Conservation (phyloP, 2,113 vertebrate genomes). For the Lipotes vexillifer region DNA sequence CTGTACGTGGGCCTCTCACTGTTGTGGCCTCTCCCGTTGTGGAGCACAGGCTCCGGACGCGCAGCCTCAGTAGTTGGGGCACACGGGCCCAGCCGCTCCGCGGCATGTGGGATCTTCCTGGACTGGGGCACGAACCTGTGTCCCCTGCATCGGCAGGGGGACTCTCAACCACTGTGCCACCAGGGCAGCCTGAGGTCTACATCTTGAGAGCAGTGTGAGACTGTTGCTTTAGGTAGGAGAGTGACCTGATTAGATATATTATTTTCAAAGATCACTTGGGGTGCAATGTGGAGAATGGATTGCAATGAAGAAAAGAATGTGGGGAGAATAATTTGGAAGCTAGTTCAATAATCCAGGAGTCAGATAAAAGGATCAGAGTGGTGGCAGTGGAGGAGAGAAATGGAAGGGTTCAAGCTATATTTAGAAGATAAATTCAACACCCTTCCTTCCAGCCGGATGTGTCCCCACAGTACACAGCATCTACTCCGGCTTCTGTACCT, state of each 20-base stretch:
- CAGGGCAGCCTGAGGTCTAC: too few relatives aligned
- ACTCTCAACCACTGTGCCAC: too few relatives aligned
- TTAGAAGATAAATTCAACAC: not conserved
- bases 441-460: not conserved
- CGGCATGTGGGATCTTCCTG: too few relatives aligned
- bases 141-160: too few relatives aligned
- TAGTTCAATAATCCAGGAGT: not conserved
- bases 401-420: not conserved
- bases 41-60: too few relatives aligned
- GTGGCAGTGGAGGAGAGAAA: not conserved
- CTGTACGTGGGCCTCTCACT: too few relatives aligned
- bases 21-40: too few relatives aligned
- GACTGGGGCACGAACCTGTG: too few relatives aligned
- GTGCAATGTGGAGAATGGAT: not conserved
- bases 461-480: accelerated
- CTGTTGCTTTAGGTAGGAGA: not conserved
- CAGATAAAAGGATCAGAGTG: not conserved
- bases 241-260: not conserved
- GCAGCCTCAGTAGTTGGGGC: accelerated
- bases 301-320: not conserved
- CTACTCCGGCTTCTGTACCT: not conserved
- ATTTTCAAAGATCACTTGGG: not conserved
- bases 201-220: too few relatives aligned
- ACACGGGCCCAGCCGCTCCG: too few relatives aligned
- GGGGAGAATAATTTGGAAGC: not conserved